These are phyloP conservation scores for Daphoenositta chrysoptera DNA, from an alignment of 2,113 vertebrate genomes.

Conservation along the genomic window DNA sequence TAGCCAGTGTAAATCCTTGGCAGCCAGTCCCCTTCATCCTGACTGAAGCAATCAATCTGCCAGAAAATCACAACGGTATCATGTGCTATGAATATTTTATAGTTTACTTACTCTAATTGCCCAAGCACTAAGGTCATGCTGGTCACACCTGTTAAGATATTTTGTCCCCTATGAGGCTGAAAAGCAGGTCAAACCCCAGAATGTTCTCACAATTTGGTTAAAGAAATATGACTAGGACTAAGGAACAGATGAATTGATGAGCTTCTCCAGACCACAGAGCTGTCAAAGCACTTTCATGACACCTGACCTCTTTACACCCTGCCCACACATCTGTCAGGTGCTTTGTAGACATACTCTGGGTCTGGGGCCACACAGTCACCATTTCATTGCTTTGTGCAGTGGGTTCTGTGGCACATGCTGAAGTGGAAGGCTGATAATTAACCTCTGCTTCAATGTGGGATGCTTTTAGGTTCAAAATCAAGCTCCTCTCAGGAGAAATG, in stretches of 20 bases:
- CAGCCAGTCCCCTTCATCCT: neutral
- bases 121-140: neutral
- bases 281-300: neutral
- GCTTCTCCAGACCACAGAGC: neutral
- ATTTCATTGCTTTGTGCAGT: neutral
- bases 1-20: slow-evolving; percentile 17
- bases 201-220: neutral
- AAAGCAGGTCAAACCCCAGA: neutral
- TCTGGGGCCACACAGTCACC: neutral
- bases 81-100: slow-evolving; percentile 44
- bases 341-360: neutral
- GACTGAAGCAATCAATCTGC: slow-evolving; percentile 28
- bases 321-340: neutral
- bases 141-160: neutral
- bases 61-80: slow-evolving; percentile 9
- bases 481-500: neutral
- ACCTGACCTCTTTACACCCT: neutral
- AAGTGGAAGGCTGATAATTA: neutral
- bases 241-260: neutral
- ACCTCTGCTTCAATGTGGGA: neutral
- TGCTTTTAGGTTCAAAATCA: neutral
- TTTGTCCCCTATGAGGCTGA: neutral
- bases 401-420: neutral
- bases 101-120: slow-evolving; percentile 49
- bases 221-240: neutral